Base-by-base conservation (phyloP, 2,113 vertebrate genomes). In the Cisticola juncidis region DNA sequence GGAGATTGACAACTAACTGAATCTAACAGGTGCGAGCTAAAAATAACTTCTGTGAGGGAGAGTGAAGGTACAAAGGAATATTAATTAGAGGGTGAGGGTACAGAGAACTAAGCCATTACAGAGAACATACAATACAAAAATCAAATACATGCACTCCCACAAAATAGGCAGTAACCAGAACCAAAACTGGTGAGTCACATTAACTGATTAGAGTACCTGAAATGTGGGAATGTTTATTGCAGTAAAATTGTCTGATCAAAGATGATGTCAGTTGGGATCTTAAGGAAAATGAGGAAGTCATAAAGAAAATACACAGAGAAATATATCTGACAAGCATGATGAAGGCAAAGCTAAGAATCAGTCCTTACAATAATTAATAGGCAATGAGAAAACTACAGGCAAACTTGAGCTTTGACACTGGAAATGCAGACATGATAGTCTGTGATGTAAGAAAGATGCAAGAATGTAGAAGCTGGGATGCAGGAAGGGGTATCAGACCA, bases 401-500 rank as follows among this genome's bases (percentile, higher is more conserved):
- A 71, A 76, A 56, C 9, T 9, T 66, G 47, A 51, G 6, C 17
- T 42, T 60, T 42, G 5, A 22, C 11, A 18, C 42, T n/a, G 20
- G 8, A 23, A 25, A 25, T 70, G 16, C 5, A 90, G 15, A 66
- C 7, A 9, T 51, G 45, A n/a, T 14, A 2, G 42, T 61, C 33
- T 14, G 11, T 29, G 8, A 15, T 24, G 2, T 62, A 45, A 64
- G 24, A 33, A 45, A 54, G 35, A n/a, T 22, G 4, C 13, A 19
- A 14, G 10, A 1, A 0, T 3, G 8, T 5, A 44, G 19, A 13
- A 33, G 6, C 2, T 9, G 11, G 14, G 22, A 62, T 40, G 11
- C 1, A 3, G 17, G 6, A 9, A 54, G 5, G 19, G 10, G 5
- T 48, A 18, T 15, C 1, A 0, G 77, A 64, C 5, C 2, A 1